Base-by-base conservation (phyloP, 1,140 invertebrate genomes). In the Cotesia chilonis region DNA sequence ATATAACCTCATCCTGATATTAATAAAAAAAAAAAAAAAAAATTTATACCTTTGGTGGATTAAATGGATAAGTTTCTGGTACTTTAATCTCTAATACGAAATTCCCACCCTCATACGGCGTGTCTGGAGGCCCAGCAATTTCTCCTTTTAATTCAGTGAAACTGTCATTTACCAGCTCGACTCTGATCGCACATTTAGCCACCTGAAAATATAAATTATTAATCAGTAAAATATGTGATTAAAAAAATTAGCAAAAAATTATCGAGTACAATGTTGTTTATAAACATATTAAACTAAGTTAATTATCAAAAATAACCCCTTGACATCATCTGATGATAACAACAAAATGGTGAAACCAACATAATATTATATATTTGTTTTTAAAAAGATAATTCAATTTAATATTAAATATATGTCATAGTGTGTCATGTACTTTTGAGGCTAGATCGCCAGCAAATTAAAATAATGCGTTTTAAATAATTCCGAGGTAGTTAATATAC, bases 41-140 rank as follows among this genome's bases (percentile, higher is more conserved):
- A 66, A 28, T 66, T 79, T 75, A 84, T 89, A 97, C 96, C 91
- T 98, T 98, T 70, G 98, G 98, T 76, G 98, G 98, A 90, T 98
- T 98, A 86, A 99, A 99, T 61, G 98, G 98, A 90, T 99, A 99
- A 36, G 97, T 98, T 88, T 98, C 96, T 78, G 98, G 98, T 77
- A 99, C 96, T 90, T 96, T 96, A 74, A 99, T 99, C 88, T 99
- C 96, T 71, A 99, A 89, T 75, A 94, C 85, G 88, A 97, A 99
- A 78, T 90, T 94, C 35, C 96, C 98, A 64, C 96, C 96, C 88
- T 98, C 96, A 84, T 99, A 99, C 4, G 97, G 96, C 28, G 97
- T 99, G 80, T 99, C 97, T 37, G 96, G 95, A 20, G 98, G 97
- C 0, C 95, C 95, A 52, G 93, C 92, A 71, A 97, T 97, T 87